phyloP scores from a whole-genome alignment of 1,140 invertebrate genomes.

The Drosophila novamexicana region DNA sequence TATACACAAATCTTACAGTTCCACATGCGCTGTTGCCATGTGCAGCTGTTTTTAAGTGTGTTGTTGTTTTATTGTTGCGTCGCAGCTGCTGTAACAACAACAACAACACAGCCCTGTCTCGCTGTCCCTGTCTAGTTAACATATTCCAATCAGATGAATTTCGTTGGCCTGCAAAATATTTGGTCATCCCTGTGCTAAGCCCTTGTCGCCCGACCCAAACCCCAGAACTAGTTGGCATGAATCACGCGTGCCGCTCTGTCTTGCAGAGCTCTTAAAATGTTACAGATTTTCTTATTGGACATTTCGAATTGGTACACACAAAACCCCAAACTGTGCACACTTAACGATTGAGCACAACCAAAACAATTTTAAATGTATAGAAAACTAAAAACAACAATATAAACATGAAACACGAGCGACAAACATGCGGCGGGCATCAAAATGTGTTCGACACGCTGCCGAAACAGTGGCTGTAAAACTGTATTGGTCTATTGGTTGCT shows the following conservation, averaged over 20 bases:
- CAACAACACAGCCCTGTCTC: background rate
- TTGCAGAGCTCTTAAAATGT: background rate
- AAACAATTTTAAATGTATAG: background rate
- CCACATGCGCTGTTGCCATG: slow-evolving; percentile 40
- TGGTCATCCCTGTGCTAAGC: slow-evolving; percentile 20
- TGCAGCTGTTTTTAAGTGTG: slow-evolving; percentile 71
- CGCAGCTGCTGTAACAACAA: slow-evolving; percentile 57
- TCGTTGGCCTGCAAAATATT: background rate
- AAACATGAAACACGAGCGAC: background rate
- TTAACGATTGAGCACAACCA: no score
- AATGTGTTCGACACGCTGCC: slow-evolving; percentile 4
- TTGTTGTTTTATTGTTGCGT: slow-evolving; percentile 62
- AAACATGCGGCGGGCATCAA: background rate
- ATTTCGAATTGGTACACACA: background rate
- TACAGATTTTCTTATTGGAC: slow-evolving; percentile 36
- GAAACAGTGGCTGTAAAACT: background rate
- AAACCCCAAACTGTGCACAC: no score
- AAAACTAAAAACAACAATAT: background rate
- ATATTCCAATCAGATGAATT: slow-evolving; percentile 18
- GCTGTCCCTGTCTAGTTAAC: slow-evolving; percentile 7
- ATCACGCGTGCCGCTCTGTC: slow-evolving; percentile 15
- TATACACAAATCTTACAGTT: slow-evolving; percentile 50
- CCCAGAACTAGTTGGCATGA: slow-evolving; percentile 2
- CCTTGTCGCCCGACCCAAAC: background rate
- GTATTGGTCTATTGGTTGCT: background rate